Evolutionary conservation across 2,888 invertebrate genomes (phyloP).

Genomic region (Lamellibrachia satsuma): DNA sequence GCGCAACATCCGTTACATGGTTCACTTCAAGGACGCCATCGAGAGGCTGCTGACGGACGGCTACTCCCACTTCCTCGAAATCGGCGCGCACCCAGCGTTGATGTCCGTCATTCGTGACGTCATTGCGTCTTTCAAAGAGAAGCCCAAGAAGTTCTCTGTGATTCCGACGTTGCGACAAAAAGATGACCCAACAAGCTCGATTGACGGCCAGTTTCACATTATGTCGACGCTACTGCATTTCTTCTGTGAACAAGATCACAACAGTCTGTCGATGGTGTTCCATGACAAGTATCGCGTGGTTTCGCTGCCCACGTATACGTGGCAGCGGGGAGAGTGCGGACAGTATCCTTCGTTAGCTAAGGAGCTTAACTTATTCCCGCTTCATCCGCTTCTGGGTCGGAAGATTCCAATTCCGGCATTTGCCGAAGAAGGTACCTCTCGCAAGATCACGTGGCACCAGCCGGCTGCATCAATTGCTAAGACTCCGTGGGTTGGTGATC

Average conservation of each 20-base stretch:
- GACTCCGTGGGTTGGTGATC: background rate
- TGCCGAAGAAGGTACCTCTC: background rate
- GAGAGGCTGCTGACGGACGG: background rate
- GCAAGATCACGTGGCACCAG: constrained; percentile 6
- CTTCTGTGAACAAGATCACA: background rate
- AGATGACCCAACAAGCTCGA: background rate
- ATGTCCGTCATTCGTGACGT: background rate
- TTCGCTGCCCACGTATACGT: background rate
- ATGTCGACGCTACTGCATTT: background rate
- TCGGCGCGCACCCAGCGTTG: constrained; percentile 9
- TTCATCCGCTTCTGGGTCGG: background rate
- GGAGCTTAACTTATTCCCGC: background rate
- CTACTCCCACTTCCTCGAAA: background rate
- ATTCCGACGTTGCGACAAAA: background rate
- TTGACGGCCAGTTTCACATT: background rate
- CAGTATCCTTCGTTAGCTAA: background rate
- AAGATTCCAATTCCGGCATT: background rate
- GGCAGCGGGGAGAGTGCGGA: background rate
- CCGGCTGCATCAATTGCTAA: background rate
- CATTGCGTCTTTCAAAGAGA: background rate
- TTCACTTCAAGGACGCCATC: background rate
- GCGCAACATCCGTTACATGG: background rate
- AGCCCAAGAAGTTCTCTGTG: background rate
- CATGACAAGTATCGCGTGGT: background rate
- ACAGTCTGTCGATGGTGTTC: background rate